Conservation (phyloP, 2,888 invertebrate species). For the Acronicta aceris region DNA sequence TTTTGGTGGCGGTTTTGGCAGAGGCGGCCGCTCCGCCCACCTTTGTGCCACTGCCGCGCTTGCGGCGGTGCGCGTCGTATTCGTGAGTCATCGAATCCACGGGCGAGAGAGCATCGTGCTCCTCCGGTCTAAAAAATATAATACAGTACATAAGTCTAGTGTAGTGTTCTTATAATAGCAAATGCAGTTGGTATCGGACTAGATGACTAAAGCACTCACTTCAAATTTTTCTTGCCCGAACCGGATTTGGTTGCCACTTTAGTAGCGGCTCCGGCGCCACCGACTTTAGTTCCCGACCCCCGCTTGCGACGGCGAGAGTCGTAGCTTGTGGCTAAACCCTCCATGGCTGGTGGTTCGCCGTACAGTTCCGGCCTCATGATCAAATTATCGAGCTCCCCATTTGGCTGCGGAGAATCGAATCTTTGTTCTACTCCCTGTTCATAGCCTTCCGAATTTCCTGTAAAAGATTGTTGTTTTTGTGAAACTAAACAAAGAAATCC, state of each 20-base stretch:
- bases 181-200: conserved; percentile 15
- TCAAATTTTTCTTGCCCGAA: conserved; percentile 84
- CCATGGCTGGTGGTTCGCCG: conserved; percentile 89
- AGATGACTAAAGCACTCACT: conserved; percentile 67
- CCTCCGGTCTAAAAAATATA: conserved; percentile 72
- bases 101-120: conserved; percentile 74
- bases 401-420: conserved; percentile 77
- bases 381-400: conserved; percentile 88
- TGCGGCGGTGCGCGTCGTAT: conserved; percentile 76
- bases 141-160: conserved; percentile 23
- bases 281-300: conserved; percentile 84
- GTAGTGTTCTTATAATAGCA: conserved; percentile 30
- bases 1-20: conserved; percentile 84
- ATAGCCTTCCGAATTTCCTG: conserved; percentile 83
- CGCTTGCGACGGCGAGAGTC: conserved; percentile 82
- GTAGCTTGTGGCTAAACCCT: conserved; percentile 75
- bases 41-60: conserved; percentile 83
- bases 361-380: conserved; percentile 90
- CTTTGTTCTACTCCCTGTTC: conserved; percentile 82
- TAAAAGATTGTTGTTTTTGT: conserved; percentile 42
- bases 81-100: conserved; percentile 75
- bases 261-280: conserved; percentile 84
- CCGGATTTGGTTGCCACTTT: conserved; percentile 85
- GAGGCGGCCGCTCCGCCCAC: conserved; percentile 84
- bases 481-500: not conserved